Percentiles rank a stretch among this genome's conserved stretches.
phyloP scores from a whole-genome alignment of 2,888 invertebrate genomes.

The Chaetogeoica ovagalla region DNA sequence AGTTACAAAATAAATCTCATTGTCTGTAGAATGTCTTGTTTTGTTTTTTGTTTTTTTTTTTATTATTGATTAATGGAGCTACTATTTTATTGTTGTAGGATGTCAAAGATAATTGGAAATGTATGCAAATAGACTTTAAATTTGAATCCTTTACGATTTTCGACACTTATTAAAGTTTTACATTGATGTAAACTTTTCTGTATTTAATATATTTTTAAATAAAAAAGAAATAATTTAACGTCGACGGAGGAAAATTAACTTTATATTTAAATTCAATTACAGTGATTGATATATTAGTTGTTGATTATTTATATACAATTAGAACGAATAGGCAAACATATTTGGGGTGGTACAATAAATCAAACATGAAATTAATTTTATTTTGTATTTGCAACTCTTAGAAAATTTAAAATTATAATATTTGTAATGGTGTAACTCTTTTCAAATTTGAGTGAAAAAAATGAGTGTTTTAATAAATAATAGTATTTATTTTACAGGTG shows the following conservation, averaged over 20 bases:
- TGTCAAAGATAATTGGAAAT: conserved; percentile 37
- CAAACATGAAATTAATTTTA: no score
- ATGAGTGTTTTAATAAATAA: no score
- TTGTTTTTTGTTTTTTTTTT: no score
- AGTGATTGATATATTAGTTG: no score
- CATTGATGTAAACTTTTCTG: background rate
- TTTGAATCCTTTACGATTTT: conserved; percentile 2
- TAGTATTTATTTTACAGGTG: no score
- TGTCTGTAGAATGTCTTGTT: background rate
- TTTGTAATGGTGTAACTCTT: no score
- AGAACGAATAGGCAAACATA: background rate
- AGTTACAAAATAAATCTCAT: background rate
- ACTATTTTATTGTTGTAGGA: background rate
- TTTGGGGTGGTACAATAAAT: background rate
- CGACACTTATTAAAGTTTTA: conserved; percentile 15
- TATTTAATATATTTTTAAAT: background rate
- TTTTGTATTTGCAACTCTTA: no score
- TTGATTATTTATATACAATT: background rate
- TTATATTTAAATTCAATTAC: background rate
- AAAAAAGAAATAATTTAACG: background rate
- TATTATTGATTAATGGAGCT: conserved; percentile 12
- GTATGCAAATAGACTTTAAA: conserved; percentile 23
- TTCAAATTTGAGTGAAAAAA: no score
- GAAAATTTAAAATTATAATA: no score
- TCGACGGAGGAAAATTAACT: background rate